Conservation (phyloP, 2,888 invertebrate genomes). For the Plutella xylostella region DNA sequence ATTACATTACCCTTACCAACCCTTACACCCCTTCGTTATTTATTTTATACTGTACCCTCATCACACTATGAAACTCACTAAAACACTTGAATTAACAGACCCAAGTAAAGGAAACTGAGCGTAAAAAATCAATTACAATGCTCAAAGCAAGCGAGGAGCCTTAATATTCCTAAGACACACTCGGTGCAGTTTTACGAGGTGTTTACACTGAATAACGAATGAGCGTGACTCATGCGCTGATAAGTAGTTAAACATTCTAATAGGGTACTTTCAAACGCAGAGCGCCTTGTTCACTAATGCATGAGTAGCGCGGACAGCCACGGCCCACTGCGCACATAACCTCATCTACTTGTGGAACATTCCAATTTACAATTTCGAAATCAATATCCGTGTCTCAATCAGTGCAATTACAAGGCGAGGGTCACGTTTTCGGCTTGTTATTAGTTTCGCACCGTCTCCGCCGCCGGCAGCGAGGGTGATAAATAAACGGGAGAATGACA, state of each 20-base stretch:
- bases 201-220: conserved; percentile 61
- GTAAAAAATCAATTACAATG: no score
- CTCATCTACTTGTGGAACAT: no score
- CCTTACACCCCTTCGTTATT: no score
- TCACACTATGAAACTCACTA: no score
- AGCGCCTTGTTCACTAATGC: conserved; percentile 55
- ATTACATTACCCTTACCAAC: no score
- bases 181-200: conserved; percentile 60
- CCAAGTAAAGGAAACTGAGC: no score
- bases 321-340: conserved; percentile 21
- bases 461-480: conserved; percentile 31
- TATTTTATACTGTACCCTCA: no score
- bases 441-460: conserved; percentile 54
- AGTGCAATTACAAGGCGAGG: conserved; percentile 60
- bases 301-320: conserved; percentile 48
- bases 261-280: conserved; percentile 26
- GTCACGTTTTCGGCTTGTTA: conserved; percentile 51
- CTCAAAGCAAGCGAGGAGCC: no score
- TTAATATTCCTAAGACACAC: conserved; percentile 52
- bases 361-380: conserved; percentile 53
- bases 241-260: conserved; percentile 48
- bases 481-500: conserved; percentile 40
- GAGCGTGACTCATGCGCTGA: conserved; percentile 61
- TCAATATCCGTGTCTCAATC: conserved; percentile 68
- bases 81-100: no score